A percentile compares a stretch with the other conserved stretches of the same genome.
phyloP scores from a whole-genome alignment of 2,113 vertebrate species.

The Zapornia atra region DNA sequence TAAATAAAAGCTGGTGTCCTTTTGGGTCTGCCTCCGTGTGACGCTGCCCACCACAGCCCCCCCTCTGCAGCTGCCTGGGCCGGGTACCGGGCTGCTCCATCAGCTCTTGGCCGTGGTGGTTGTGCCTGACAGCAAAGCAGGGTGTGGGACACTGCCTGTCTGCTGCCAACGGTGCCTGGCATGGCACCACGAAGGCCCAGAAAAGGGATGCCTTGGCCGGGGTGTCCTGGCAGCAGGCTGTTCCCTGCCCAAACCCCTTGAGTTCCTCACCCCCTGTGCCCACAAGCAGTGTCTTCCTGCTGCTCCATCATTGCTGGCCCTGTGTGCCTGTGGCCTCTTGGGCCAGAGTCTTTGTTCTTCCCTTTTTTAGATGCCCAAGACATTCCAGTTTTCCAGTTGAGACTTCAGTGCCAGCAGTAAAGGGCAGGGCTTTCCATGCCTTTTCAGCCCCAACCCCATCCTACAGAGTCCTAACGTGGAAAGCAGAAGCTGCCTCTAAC shows the following conservation, averaged over 20 bases:
- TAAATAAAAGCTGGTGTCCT: conserved; percentile 75
- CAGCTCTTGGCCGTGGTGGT: fast-evolving
- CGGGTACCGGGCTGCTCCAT: fast-evolving
- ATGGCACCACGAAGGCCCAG: fast-evolving
- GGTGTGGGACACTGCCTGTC: fast-evolving
- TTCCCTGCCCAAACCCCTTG: background rate
- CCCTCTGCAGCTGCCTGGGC: background rate
- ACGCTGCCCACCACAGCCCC: background rate
- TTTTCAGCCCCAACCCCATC: background rate
- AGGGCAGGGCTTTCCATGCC: background rate
- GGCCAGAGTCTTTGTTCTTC: background rate
- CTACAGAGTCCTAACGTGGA: fast-evolving
- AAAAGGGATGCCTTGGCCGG: fast-evolving
- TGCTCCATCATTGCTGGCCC: fast-evolving
- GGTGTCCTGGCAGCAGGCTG: fast-evolving
- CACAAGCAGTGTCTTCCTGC: fast-evolving
- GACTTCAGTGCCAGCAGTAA: background rate
- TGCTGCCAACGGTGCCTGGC: fast-evolving
- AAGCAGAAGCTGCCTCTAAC: background rate
- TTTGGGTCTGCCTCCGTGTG: conserved; percentile 52
- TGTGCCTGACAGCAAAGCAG: background rate
- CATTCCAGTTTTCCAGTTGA: background rate
- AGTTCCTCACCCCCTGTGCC: background rate
- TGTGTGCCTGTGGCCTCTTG: background rate
- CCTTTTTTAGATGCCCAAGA: background rate